Evolutionary conservation across 2,797 vertebrate species (phyloP), one percentile per base, ranked within the genome.

Genomic region (Sebastes trivittatus): DNA sequence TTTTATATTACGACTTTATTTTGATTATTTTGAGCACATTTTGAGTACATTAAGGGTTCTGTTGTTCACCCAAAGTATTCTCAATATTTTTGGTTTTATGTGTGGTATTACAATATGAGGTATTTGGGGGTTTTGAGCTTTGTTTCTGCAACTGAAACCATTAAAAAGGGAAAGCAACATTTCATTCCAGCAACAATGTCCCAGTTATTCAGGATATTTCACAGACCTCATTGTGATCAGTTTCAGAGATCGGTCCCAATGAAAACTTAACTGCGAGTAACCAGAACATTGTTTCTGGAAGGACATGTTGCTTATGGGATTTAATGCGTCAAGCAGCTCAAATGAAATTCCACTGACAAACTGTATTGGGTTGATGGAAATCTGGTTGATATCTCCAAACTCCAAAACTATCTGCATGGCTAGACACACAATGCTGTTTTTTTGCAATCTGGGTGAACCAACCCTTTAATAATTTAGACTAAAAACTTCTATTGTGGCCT

Each of bases 251-350:
- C 0, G 1, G 25, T 18, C 72, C 65, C 78, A 80, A 70, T 25
- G 7, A 76, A 81, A 90, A 81, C 71, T n/a, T 29, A 55, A 72
- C 55, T 60, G 61, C 34, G 34, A 78, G 25, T 62, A 76, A 77
- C 36, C 52, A 76, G 70, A 80, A 79, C 52, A 59, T 78, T 82
- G 61, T 83, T 81, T 77, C 69, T 86, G 70, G 76, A 83, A 4
- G 46, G 36, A 46, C 14, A 60, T 20, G 10, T 32, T 27, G 23
- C n/a, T 56, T 30, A 59, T 34, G 23, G 46, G 52, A 46, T 30
- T 78, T 32, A 30, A 16, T 59, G 42, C 23, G 46, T 30, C 5
- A 67, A 71, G n/a, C 14, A 59, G 46, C 46, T 59, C 20, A 52
- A 62, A 49, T 0, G 0, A 66, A 63, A 72, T 66, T 58, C 29